Percentiles rank a stretch among this genome's conserved stretches.
Evolutionary conservation across 2,797 vertebrate genomes (phyloP).

Genomic region (Dallia pectoralis): DNA sequence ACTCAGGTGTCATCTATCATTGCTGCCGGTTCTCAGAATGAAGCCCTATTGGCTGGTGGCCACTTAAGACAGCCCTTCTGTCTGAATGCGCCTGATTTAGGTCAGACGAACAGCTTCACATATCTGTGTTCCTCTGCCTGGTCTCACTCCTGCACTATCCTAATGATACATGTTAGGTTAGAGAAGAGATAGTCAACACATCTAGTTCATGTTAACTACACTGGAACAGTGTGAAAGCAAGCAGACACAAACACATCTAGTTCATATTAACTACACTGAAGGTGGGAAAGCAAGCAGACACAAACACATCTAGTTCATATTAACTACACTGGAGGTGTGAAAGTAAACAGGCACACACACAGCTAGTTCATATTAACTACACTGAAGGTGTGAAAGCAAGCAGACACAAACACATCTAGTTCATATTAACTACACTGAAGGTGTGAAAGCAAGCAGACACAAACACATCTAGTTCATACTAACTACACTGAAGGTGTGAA

Average conservation of each 20-base stretch:
- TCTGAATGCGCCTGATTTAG: neutral
- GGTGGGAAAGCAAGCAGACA: slow-evolving; percentile 16
- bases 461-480: too few species aligned
- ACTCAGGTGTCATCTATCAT: slow-evolving; percentile 60
- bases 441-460: too few species aligned
- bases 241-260: slow-evolving; percentile 18
- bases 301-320: slow-evolving; percentile 26
- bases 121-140: neutral
- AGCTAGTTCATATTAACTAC: slow-evolving; percentile 26
- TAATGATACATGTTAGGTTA: neutral
- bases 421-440: too few species aligned
- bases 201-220: slow-evolving; percentile 26
- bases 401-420: slow-evolving; percentile 19
- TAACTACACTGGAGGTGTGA: slow-evolving; percentile 21
- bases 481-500: too few species aligned
- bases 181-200: slow-evolving; percentile 15
- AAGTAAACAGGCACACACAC: slow-evolving; percentile 20
- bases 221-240: slow-evolving; percentile 21
- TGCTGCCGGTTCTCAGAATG: slow-evolving; percentile 42
- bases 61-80: neutral
- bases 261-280: slow-evolving; percentile 27
- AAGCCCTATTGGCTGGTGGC: slow-evolving; percentile 31
- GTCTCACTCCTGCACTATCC: neutral
- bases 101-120: neutral
- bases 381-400: slow-evolving; percentile 20